These are phyloP conservation scores for Heliopora coerulea DNA, from an alignment of 92 coral and sea anemone species.

Conservation along the genomic window DNA sequence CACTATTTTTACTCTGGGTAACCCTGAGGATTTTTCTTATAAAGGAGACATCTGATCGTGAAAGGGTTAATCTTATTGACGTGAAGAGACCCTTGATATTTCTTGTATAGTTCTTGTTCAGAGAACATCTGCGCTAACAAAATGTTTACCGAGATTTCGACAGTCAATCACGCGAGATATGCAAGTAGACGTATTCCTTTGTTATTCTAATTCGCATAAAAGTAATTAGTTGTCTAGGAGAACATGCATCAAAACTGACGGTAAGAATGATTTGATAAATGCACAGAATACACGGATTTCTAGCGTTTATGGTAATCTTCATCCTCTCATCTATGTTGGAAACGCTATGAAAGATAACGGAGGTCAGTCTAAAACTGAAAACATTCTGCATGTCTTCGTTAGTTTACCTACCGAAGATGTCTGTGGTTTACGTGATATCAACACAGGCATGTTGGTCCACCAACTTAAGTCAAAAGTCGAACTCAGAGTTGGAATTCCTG, in stretches of 20 bases:
- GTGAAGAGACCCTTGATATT: no score
- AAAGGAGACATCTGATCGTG: no score
- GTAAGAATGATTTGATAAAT: no score
- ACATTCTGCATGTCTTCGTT: conserved; percentile 65
- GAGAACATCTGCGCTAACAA: background rate
- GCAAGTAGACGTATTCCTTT: no score
- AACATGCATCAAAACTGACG: background rate
- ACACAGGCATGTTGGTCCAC: conserved; percentile 57
- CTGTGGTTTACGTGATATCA: conserved; percentile 63
- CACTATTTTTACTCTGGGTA: no score
- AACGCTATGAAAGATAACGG: background rate
- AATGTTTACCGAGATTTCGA: background rate
- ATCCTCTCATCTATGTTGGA: no score
- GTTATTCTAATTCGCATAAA: conserved; percentile 7
- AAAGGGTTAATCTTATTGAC: no score
- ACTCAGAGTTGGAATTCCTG: conserved; percentile 90
- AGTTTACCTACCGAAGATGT: conserved; percentile 83
- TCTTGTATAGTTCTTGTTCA: background rate
- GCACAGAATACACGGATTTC: no score
- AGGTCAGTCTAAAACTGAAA: background rate
- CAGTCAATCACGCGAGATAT: background rate
- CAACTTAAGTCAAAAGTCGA: conserved; percentile 85
- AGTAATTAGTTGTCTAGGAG: conserved; percentile 24
- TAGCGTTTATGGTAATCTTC: no score
- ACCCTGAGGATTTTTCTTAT: no score